Conservation (phyloP, 2,113 vertebrate genomes). For the Ceratotherium simum region DNA sequence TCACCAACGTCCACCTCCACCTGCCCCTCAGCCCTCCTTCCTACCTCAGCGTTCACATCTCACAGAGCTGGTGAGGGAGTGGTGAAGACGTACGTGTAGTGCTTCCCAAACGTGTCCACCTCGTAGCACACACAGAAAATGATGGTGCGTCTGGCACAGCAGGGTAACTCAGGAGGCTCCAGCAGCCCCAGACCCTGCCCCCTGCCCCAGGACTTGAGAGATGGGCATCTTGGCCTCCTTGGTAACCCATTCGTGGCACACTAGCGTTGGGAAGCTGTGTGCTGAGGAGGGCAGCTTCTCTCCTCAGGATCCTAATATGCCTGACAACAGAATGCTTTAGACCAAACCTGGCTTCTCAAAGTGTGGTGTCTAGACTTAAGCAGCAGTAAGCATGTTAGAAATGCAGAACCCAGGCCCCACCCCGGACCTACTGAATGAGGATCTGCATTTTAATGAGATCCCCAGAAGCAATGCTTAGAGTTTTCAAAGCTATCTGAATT, state of each 20-base stretch:
- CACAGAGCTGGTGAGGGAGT: background rate
- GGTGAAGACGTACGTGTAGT: background rate
- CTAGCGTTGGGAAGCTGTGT: background rate
- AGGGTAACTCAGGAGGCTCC: background rate
- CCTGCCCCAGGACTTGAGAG: background rate
- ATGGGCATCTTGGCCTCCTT: background rate
- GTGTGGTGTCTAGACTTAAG: background rate
- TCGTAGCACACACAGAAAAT: background rate
- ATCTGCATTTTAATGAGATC: background rate
- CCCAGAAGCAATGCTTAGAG: background rate
- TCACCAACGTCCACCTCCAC: background rate
- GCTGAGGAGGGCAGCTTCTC: background rate
- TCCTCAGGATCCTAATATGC: background rate
- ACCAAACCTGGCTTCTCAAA: background rate
- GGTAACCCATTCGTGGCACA: background rate
- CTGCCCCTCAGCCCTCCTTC: background rate
- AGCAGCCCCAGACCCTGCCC: background rate
- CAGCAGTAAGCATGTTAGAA: background rate
- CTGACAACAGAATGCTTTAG: background rate
- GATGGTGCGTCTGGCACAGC: rapidly evolving
- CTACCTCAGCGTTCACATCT: background rate
- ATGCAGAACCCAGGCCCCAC: background rate
- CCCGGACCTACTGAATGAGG: background rate
- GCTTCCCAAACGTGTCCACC: background rate
- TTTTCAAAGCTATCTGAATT: background rate